Base-by-base conservation (phyloP, 2,797 vertebrate genomes). In the Passerculus sandwichensis region DNA sequence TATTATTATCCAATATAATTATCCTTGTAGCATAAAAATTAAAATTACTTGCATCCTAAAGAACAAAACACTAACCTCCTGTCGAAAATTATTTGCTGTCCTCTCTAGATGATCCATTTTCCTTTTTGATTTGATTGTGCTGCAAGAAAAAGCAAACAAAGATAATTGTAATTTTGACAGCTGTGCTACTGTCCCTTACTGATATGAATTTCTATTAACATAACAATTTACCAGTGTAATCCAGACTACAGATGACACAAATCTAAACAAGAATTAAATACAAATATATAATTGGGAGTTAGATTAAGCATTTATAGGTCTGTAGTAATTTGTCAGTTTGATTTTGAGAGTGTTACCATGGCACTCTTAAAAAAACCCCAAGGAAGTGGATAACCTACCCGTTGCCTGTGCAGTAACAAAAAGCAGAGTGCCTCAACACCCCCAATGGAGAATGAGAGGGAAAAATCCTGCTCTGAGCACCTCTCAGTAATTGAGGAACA, bases 31-130 rank as follows among this genome's bases (percentile, higher is more conserved):
- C 0, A 62, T 19, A 87, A 56, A 57, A 75, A 59, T 8, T 57
- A 25, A 25, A 71, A 30, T 18, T 32, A 85, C 42, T 67, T 83
- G 23, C 32, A 70, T 56, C 78, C 97, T 97, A 84, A 27, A 42
- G 40, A 79, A 72, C 27, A 60, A 42, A 91, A 75, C 26, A 98
- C 99, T 98, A 91, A 99, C 99, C 98, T 98, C 98, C 87, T 98
- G 98, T 88, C 99, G 98, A 96, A 97, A 96, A 95, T 98, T 98
- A 94, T 91, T 97, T 38, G 98, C 98, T 22, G 99, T 99, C 97
- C 98, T 99, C 93, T 99, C 98, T 48, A 99, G 96, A 96, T 99
- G 99, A 96, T 99, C 98, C 65, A 98, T 98, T 96, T 98, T 98
- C 95, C 97, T 98, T 96, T 97, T 95, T 67, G 98, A 99, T 82